Conservation (phyloP, 1,140 invertebrate species). For the Magallana ariakensis region DNA sequence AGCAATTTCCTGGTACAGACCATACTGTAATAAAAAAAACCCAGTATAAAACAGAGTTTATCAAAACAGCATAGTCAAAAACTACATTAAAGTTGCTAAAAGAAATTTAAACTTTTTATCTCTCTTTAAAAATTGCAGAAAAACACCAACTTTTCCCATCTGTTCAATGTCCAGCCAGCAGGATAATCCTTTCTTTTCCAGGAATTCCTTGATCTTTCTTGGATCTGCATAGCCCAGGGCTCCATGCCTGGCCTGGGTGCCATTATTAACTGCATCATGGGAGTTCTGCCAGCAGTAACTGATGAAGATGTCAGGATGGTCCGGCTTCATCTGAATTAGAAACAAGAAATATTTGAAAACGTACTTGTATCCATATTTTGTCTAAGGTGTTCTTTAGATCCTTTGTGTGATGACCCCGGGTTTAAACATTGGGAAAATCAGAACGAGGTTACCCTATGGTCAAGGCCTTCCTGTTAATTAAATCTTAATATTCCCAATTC, state of each 20-base stretch:
- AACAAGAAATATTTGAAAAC: too few relatives aligned
- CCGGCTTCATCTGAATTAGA: neutral
- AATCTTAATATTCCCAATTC: too few relatives aligned
- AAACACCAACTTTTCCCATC: conserved; percentile 56
- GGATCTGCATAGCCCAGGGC: conserved; percentile 76
- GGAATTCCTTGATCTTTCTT: conserved; percentile 69
- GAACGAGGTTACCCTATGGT: too few relatives aligned
- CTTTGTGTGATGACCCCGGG: too few relatives aligned
- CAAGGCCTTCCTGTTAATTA: too few relatives aligned
- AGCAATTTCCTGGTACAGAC: conserved; percentile 75
- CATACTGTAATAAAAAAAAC: conserved; percentile 64
- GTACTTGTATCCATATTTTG: too few relatives aligned
- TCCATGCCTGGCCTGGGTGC: conserved; percentile 58
- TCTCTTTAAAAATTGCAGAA: neutral
- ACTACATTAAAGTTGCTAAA: too few relatives aligned
- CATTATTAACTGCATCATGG: conserved; percentile 68
- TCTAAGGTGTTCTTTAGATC: too few relatives aligned
- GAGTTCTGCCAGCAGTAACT: conserved; percentile 78
- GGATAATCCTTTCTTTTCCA: conserved; percentile 70
- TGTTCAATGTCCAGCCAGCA: conserved; percentile 77
- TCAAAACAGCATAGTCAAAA: too few relatives aligned
- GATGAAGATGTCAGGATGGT: conserved; percentile 73
- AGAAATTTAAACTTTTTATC: neutral
- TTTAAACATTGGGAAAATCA: too few relatives aligned
- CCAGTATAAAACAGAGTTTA: too few relatives aligned